phyloP scores from a whole-genome alignment of 2,888 invertebrate genomes.

The Cheilosia variabilis region DNA sequence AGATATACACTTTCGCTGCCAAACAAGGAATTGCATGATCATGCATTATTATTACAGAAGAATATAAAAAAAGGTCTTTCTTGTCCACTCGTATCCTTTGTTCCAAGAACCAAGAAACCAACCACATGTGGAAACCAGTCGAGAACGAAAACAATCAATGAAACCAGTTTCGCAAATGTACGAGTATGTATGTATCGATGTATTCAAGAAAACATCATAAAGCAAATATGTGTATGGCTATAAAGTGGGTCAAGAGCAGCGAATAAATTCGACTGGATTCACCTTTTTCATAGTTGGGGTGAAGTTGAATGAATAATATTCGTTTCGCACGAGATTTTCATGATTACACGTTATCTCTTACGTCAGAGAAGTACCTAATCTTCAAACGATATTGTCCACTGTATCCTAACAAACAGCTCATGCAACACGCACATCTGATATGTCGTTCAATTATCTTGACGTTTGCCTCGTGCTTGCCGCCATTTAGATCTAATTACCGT shows the following conservation, averaged over 20 bases:
- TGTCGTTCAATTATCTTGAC: slow-evolving; percentile 12
- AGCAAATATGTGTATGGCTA: background rate
- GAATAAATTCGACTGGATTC: slow-evolving; percentile 29
- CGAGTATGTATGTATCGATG: background rate
- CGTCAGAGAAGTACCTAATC: background rate
- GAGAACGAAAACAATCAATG: slow-evolving; percentile 47
- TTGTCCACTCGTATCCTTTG: slow-evolving; percentile 13
- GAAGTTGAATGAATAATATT: slow-evolving; percentile 5
- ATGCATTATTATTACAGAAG: slow-evolving; percentile 7
- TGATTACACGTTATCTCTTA: background rate
- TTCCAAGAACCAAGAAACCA: background rate
- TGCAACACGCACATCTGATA: slow-evolving; percentile 21
- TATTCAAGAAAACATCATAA: slow-evolving; percentile 16
- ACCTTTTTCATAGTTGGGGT: slow-evolving; percentile 15
- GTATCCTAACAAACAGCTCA: background rate
- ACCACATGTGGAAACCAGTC: slow-evolving; percentile 41
- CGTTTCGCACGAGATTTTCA: slow-evolving; percentile 22
- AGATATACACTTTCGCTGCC: slow-evolving; percentile 33
- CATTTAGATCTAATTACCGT: slow-evolving; percentile 30
- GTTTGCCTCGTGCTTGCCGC: background rate
- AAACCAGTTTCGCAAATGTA: slow-evolving; percentile 44
- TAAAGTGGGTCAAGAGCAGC: slow-evolving; percentile 66
- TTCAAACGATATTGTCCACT: background rate
- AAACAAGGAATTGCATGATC: slow-evolving; percentile 48
- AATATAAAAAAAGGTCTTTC: background rate